Percentiles rank a stretch among this genome's conserved stretches.
phyloP scores from a whole-genome alignment of 2,888 invertebrate genomes.

The Tetragonula carbonaria region DNA sequence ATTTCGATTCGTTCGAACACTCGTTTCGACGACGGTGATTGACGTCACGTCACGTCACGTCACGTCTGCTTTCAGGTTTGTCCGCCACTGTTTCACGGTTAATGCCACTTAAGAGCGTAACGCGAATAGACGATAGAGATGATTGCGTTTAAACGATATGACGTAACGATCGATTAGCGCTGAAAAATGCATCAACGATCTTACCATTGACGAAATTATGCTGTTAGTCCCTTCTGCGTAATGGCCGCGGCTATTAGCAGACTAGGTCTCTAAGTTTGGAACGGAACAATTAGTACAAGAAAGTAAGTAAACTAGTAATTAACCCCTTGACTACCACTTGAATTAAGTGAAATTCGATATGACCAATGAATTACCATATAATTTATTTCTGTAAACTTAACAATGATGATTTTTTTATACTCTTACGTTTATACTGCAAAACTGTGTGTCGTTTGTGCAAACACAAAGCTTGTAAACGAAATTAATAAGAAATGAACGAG shows the following conservation, averaged over 20 bases:
- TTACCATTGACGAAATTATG: not conserved
- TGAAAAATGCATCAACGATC: not conserved
- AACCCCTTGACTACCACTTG: no score
- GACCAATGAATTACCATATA: no score
- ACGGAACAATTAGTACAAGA: not conserved
- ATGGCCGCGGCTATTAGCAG: not conserved
- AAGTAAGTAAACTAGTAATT: no score
- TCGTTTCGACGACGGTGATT: constrained; percentile 24
- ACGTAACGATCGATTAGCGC: constrained; percentile 11
- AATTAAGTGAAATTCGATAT: no score
- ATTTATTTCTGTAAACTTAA: no score
- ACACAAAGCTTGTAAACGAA: no score
- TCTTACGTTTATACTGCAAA: no score
- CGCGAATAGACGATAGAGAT: constrained; percentile 4
- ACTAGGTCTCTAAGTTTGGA: not conserved
- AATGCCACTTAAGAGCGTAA: constrained; percentile 17
- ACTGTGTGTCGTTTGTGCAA: no score
- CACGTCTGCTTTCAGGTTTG: constrained; percentile 9
- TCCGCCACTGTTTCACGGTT: not conserved
- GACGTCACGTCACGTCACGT: constrained; percentile 30
- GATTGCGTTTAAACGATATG: constrained; percentile 22
- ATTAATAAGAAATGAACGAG: no score
- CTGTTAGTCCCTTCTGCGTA: not conserved
- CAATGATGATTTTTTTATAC: no score
- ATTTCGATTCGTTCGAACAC: constrained; percentile 13